Conservation (phyloP, 2,888 invertebrate species). For the Blera fallax region DNA sequence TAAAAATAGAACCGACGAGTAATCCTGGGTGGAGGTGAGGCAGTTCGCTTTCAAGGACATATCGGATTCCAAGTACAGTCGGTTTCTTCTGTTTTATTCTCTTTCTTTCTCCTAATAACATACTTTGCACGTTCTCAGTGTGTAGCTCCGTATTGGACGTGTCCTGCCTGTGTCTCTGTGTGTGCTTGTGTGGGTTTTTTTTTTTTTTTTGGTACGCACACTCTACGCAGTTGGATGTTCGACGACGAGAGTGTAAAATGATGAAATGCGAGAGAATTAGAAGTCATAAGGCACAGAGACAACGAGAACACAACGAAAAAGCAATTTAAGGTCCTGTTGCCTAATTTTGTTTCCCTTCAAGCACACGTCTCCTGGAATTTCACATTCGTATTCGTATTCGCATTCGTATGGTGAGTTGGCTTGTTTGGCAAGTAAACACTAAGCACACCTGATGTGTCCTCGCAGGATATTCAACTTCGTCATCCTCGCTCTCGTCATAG, state of each 20-base stretch:
- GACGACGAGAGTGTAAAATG: not conserved
- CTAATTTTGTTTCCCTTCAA: conserved; percentile 1
- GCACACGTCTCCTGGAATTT: not conserved
- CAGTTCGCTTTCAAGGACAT: conserved; percentile 58
- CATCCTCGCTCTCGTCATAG: not conserved
- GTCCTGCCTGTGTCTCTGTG: not conserved
- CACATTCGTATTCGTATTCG: too few relatives aligned
- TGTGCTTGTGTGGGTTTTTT: not conserved
- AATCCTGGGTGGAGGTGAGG: conserved; percentile 4
- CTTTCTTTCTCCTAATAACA: conserved; percentile 27
- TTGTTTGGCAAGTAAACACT: not conserved
- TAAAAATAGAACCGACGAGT: conserved; percentile 59
- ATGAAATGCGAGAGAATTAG: not conserved
- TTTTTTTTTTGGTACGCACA: not conserved
- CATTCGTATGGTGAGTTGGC: not conserved
- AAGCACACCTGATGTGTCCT: conserved; percentile 7
- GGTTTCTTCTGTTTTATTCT: conserved; percentile 32
- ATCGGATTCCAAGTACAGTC: conserved; percentile 33
- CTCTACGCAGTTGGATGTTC: not conserved
- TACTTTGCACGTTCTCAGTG: conserved; percentile 43
- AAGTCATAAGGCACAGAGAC: not conserved
- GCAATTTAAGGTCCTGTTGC: conserved; percentile 14
- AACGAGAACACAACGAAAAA: not conserved
- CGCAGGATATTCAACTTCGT: conserved; percentile 23
- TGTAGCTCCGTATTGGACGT: conserved; percentile 24